Evolutionary conservation across 1,140 invertebrate species (phyloP).

Genomic region (Danaus plexippus): DNA sequence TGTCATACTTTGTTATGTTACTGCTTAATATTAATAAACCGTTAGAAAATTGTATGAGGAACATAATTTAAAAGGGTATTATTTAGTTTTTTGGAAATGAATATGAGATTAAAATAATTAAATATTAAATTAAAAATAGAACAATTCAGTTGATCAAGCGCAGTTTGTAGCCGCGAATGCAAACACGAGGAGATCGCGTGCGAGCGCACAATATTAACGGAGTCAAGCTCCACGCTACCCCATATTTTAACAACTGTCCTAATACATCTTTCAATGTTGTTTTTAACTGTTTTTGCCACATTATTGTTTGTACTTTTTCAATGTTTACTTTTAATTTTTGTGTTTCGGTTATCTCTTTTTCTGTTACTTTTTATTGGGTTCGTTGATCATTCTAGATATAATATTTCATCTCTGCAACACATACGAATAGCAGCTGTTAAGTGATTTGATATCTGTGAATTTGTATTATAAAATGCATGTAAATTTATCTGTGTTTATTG

Average conservation of each 20-base stretch:
- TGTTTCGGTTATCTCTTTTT: constrained; percentile 24
- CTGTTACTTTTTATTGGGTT: constrained; percentile 11
- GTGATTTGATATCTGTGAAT: constrained; percentile 3
- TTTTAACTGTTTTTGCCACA: constrained; percentile 69
- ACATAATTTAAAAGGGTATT: too few species aligned
- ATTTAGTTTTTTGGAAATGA: too few species aligned
- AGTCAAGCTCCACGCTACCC: constrained; percentile 56
- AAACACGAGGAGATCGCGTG: constrained; percentile 61
- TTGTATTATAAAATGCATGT: constrained; percentile 45
- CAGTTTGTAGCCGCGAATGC: constrained; percentile 35
- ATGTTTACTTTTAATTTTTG: constrained; percentile 70
- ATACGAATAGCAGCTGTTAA: constrained; percentile 17
- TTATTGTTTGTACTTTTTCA: constrained; percentile 61
- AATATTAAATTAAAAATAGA: background rate
- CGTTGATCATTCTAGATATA: constrained; percentile 18
- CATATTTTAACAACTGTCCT: constrained; percentile 72
- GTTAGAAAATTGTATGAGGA: too few species aligned
- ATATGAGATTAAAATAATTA: too few species aligned
- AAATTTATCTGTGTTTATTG: constrained; percentile 67
- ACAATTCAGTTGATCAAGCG: constrained; percentile 29
- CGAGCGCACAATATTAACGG: constrained; percentile 55
- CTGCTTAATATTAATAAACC: too few species aligned
- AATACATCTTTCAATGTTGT: constrained; percentile 71
- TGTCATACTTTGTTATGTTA: too few species aligned
- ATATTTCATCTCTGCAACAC: constrained; percentile 11